Base-by-base conservation (phyloP, 2,113 vertebrate species). In the Malurus alboscapulatus region DNA sequence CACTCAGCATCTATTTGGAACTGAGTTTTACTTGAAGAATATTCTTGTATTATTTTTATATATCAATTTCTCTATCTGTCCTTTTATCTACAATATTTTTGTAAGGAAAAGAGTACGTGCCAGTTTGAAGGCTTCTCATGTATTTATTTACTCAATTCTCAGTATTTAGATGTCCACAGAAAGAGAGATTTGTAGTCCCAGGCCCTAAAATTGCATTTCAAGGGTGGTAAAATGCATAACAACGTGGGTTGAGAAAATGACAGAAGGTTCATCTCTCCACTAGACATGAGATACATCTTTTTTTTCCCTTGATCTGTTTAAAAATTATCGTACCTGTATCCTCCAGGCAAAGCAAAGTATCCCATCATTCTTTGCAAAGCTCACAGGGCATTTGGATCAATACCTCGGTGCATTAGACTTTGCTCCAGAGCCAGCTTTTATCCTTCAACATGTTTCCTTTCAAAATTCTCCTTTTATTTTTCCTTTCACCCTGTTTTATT, bases 341-440 rank as follows among this genome's bases (percentile, higher is more conserved):
- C 74, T 58, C 47, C 38, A 47, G 50, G 51, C 87, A 91, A 92
- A 87, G 62, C 27, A 55, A 71, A 67, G 68, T 26, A 72, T 34
- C 32, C 18, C 80, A 65, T 63, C 26, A 59, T 58, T 61, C 83
- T 74, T 38, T 69, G 59, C 66, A 92, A 82, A 76, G 63, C 42
- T 79, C 79, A 72, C 4, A 42, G 71, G 54, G 67, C 58, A 51
- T 67, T 84, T 80, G 51, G 83, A 95, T 95, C 85, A 58, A 91
- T 87, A 88, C 7, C 47, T 73, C 50, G 34, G 61, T 8, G 11
- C 34, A 77, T 83, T 58, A 90, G 32, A 59, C 32, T 55, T 72
- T 44, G 71, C 66, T 63, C 26, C 85, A 71, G 24, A 6, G 17
- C 63, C 72, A 86, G 67, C 17, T 83, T 93, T 83, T 86, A 76